Evolutionary conservation across 2,113 vertebrate species (phyloP), one percentile per base, ranked within the genome.

Genomic region (Prochilodus magdalenae): DNA sequence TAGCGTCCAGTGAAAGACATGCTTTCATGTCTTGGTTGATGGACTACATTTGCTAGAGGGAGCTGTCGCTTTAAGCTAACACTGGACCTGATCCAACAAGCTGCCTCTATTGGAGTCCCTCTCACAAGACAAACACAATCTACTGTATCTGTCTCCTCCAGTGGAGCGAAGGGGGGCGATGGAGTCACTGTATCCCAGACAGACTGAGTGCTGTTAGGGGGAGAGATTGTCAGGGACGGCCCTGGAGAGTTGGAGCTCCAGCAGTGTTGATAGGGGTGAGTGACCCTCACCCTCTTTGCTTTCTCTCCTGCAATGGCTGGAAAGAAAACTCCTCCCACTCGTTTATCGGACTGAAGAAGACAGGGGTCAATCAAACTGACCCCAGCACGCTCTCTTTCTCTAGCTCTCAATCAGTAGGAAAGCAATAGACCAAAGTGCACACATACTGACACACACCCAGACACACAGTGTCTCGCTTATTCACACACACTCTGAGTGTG

Each of bases 181-280:
- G 3, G 62, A 36, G 51, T 11, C 76, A 26, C 76, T 30, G 53
- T 24, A 62, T 53, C 77, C 26, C 72, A 53, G 29, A 13, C 14
- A 12, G 78, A 53, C 53, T 14, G 4, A 69, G 73, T 73, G 73
- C 40, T 83, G 65, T 47, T 70, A 36, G 47, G 13, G 30, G 74
- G 55, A 36, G 72, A 55, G 53, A 55, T 55, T 27, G 40, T 30
- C 47, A 22, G 69, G 66, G 29, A 47, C 27, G 36, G 29, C 66
- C 47, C 24, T 44, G 53, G 22, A 5, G 71, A 65, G 65, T 69
- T 60, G 55, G 80, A 84, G 85, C 55, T 86, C 73, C 66, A 76
- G 60, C 67, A 80, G 5, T 63, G 88, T 87, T 92, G 90, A 91
- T 89, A 80, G 88, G 78, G 90, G 89, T 91, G 84, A 87, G 57